phyloP scores from a whole-genome alignment of 2,888 invertebrate genomes.

The Chymomyza fuscimana region DNA sequence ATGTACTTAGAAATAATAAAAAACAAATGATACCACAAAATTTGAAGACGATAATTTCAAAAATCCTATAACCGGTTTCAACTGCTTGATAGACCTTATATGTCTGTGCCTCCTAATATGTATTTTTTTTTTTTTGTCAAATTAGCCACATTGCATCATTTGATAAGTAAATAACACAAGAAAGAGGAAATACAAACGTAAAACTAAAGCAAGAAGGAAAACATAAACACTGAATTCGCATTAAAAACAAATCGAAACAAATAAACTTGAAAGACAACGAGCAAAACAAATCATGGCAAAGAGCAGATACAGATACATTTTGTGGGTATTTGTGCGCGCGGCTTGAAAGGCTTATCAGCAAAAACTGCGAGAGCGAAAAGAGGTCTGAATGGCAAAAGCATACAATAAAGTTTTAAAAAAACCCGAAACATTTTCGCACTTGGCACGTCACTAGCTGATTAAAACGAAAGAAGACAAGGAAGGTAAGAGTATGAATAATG shows the following conservation, averaged over 20 bases:
- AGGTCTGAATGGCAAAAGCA: neutral
- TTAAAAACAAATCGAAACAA: neutral
- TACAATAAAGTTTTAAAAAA: neutral
- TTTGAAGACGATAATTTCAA: neutral
- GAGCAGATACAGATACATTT: slow-evolving; percentile 13
- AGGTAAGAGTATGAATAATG: neutral
- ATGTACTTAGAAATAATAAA: neutral
- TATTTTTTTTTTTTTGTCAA: neutral
- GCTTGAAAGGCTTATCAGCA: slow-evolving; percentile 43
- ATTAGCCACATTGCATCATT: neutral
- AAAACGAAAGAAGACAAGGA: neutral
- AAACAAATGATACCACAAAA: neutral
- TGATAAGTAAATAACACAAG: neutral
- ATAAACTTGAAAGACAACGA: slow-evolving; percentile 6
- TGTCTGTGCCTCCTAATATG: neutral
- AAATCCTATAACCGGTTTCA: neutral
- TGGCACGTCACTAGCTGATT: slow-evolving; percentile 3
- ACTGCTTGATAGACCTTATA: neutral
- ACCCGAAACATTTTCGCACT: slow-evolving; percentile 16
- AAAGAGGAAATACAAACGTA: neutral
- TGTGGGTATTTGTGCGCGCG: too few relatives aligned
- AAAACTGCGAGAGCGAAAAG: slow-evolving; percentile 22
- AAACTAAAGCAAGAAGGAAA: neutral
- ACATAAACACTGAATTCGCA: neutral
- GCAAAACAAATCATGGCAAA: slow-evolving; percentile 26